Evolutionary conservation across 1,140 invertebrate species (phyloP).

Genomic region (Meloidogyne floridensis): DNA sequence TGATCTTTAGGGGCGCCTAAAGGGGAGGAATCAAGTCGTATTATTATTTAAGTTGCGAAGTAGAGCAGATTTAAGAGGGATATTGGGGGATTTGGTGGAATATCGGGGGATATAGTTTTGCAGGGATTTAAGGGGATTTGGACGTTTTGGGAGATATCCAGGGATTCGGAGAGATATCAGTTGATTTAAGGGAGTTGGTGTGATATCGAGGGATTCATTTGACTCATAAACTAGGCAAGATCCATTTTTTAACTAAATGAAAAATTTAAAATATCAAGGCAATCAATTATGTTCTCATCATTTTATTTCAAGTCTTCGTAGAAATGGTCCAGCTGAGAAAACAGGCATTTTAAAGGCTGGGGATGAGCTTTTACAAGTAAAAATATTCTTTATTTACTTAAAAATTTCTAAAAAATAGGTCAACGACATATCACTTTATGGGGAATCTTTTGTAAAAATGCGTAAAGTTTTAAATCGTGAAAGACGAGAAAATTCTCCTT

Average conservation of each 20-base stretch:
- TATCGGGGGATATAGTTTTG: too few species aligned
- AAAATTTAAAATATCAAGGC: not conserved
- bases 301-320: slow-evolving; percentile 81
- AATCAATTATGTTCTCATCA: slow-evolving; percentile 75
- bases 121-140: too few species aligned
- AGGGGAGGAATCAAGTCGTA: too few species aligned
- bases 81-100: too few species aligned
- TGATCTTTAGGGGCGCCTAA: too few species aligned
- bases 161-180: too few species aligned
- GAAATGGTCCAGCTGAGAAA: slow-evolving; percentile 88
- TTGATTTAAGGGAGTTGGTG: too few species aligned
- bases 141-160: too few species aligned
- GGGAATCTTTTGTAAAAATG: slow-evolving; percentile 69
- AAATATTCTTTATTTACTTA: not conserved
- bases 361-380: slow-evolving; percentile 83
- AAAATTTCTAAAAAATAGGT: slow-evolving; percentile 72
- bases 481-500: slow-evolving; percentile 27
- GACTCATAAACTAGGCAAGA: too few species aligned
- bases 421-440: slow-evolving; percentile 88
- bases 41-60: too few species aligned
- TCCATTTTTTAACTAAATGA: slow-evolving; percentile 68
- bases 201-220: too few species aligned
- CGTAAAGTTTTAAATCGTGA: slow-evolving; percentile 52
- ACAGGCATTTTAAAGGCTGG: slow-evolving; percentile 80
- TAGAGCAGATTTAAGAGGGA: too few species aligned